These are phyloP conservation scores for Temnothorax longispinosus DNA, from an alignment of 1,140 invertebrate genomes.

Conservation along the genomic window DNA sequence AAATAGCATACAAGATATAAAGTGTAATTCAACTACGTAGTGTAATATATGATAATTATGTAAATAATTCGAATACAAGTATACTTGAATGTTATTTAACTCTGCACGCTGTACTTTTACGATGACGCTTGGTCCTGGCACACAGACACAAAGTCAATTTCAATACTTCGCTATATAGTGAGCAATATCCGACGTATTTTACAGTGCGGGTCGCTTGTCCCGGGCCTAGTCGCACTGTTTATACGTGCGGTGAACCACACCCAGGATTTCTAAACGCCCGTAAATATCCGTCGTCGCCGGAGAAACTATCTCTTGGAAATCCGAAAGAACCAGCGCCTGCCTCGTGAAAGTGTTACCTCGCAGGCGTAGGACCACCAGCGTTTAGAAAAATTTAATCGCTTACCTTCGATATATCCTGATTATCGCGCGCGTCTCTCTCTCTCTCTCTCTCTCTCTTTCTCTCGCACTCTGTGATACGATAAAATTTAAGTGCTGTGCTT, in stretches of 20 bases:
- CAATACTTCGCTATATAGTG: slow-evolving; percentile 57
- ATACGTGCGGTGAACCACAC: slow-evolving; percentile 78
- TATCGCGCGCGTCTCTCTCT: slow-evolving; percentile 37
- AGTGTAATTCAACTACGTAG: background rate
- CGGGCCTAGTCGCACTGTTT: slow-evolving; percentile 66
- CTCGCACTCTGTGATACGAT: slow-evolving; percentile 30
- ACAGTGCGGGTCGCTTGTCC: slow-evolving; percentile 59
- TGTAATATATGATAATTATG: background rate
- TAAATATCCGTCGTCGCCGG: slow-evolving; percentile 76
- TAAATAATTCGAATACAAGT: background rate
- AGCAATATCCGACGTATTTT: slow-evolving; percentile 75
- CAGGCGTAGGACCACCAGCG: slow-evolving; percentile 67
- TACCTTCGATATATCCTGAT: slow-evolving; percentile 55
- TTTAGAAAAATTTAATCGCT: slow-evolving; percentile 70
- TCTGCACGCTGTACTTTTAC: slow-evolving; percentile 19
- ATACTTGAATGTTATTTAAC: slow-evolving; percentile 14
- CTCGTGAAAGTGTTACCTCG: slow-evolving; percentile 75
- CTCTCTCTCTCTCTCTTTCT: no score
- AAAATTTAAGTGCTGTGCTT: slow-evolving; percentile 58
- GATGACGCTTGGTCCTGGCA: slow-evolving; percentile 37
- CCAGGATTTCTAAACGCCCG: slow-evolving; percentile 79
- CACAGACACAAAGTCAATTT: slow-evolving; percentile 61
- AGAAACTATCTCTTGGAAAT: slow-evolving; percentile 75
- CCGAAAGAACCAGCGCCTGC: slow-evolving; percentile 58
- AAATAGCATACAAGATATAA: background rate